phyloP scores from a whole-genome alignment of 2,113 vertebrate genomes.

The Peromyscus polionotus region DNA sequence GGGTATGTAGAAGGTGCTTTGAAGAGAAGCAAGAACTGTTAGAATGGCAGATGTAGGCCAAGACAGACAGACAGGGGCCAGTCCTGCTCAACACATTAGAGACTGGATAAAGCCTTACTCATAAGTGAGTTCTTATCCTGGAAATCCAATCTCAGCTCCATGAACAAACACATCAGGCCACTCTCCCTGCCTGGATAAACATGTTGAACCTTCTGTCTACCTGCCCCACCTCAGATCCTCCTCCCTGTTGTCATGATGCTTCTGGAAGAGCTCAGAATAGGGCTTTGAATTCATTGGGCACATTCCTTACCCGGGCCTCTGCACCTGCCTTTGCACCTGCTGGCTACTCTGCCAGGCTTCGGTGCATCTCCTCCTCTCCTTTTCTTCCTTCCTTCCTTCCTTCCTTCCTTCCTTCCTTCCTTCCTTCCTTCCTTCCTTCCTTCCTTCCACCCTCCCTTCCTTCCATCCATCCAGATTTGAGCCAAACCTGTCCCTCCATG shows the following conservation, averaged over 20 bases:
- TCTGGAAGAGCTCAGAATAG: background rate
- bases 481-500: background rate
- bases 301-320: background rate
- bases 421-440: background rate
- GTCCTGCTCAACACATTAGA: background rate
- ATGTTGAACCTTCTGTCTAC: background rate
- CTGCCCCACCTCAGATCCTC: background rate
- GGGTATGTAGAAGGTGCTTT: background rate
- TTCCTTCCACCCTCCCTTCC: too few relatives aligned
- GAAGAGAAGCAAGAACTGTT: background rate
- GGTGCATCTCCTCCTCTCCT: background rate
- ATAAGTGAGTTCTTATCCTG: background rate
- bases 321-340: background rate
- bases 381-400: rapidly evolving
- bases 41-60: background rate
- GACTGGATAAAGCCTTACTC: background rate
- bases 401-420: background rate
- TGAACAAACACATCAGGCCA: background rate
- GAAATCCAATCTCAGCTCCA: background rate
- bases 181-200: rapidly evolving
- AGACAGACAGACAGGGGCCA: background rate
- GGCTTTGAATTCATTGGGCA: background rate
- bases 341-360: background rate
- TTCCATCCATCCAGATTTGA: background rate
- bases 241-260: background rate